Conservation (phyloP, 2,113 vertebrate species). For the Mugil cephalus region DNA sequence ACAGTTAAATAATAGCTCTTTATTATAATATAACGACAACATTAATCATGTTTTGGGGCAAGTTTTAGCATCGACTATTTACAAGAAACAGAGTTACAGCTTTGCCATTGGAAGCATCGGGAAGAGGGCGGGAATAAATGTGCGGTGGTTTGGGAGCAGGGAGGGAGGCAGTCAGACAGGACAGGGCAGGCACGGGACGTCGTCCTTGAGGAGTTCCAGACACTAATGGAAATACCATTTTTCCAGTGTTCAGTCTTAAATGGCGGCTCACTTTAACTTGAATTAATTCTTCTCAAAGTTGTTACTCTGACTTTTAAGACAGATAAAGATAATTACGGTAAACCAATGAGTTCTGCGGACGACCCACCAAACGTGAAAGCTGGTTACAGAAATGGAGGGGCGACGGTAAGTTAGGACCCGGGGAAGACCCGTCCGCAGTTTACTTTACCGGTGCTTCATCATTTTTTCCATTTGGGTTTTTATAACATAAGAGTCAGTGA, state of each 20-base stretch:
- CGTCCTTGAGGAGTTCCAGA: slow-evolving; percentile 67
- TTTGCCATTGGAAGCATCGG: background rate
- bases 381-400: slow-evolving; percentile 44
- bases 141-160: slow-evolving; percentile 14
- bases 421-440: background rate
- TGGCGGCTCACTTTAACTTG: background rate
- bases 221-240: slow-evolving; percentile 11
- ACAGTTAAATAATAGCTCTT: no score
- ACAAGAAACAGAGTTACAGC: background rate
- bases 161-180: slow-evolving; percentile 9
- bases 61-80: background rate
- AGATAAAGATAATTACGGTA: slow-evolving; percentile 4
- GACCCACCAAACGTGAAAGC: slow-evolving; percentile 23
- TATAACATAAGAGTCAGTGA: no score
- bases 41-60: background rate
- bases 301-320: background rate
- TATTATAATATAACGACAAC: no score
- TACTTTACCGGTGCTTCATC: background rate
- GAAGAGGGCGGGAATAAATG: slow-evolving; percentile 63
- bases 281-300: rapidly evolving
- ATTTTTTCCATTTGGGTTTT: no score
- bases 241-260: slow-evolving; percentile 3
- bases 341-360: slow-evolving; percentile 67
- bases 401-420: slow-evolving; percentile 56
- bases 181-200: slow-evolving; percentile 14